These are phyloP conservation scores for Sciurus niger DNA, from an alignment of 2,113 vertebrate genomes.

Conservation along the genomic window DNA sequence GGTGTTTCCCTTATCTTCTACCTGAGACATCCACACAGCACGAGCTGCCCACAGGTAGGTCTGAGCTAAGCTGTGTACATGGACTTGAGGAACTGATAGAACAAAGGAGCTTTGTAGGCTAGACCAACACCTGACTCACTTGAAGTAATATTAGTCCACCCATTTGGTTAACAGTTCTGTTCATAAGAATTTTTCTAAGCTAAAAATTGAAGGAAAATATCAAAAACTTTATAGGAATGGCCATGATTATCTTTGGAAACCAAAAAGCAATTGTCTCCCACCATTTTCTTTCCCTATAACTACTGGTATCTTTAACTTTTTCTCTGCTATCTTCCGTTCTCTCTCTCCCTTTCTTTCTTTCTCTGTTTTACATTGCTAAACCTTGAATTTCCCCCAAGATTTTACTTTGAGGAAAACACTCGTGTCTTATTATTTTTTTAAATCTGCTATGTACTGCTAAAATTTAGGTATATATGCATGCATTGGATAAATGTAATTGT, in stretches of 20 bases:
- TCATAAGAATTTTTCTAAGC: not conserved
- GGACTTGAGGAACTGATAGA: accelerated
- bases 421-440: not conserved
- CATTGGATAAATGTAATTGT: not conserved
- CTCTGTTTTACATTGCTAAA: not conserved
- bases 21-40: not conserved
- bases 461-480: not conserved
- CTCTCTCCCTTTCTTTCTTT: not conserved
- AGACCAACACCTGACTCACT: not conserved
- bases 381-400: not conserved
- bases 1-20: not conserved
- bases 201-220: not conserved
- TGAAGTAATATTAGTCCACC: not conserved
- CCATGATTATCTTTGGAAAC: not conserved
- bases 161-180: not conserved
- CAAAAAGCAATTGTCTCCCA: not conserved
- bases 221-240: not conserved
- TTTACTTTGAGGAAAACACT: not conserved
- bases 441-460: not conserved
- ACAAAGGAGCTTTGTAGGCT: not conserved
- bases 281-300: not conserved
- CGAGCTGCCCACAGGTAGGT: no score
- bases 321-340: not conserved
- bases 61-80: accelerated
- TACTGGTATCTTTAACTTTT: no score